Base-by-base conservation (phyloP, 2,797 vertebrate genomes). In the Tenualosa ilisha region DNA sequence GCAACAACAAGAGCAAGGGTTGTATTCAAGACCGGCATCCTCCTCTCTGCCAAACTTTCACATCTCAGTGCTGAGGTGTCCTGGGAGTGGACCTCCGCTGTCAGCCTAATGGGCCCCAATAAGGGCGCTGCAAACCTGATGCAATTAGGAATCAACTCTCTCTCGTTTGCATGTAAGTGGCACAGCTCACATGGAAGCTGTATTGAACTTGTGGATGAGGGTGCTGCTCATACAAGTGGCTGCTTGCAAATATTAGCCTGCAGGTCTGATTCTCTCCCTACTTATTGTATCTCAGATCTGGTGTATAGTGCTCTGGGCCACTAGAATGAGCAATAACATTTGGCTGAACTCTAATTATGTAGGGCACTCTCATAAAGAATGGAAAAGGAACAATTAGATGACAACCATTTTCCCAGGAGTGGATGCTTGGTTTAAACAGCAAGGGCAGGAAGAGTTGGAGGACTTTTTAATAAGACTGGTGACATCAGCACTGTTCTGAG, bases 321-420 rank as follows among this genome's bases (percentile, higher is more conserved):
- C 63, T 86, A 75, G 86, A 84, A 87, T 90, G 86, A 86, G 86
- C 87, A 87, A 85, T 85, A 87, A 86, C 84, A 88, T 86, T 89
- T 65, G 50, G 88, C 81, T 88, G 82, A 88, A 63, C 22, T 51
- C 86, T 82, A 89, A 91, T 90, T 84, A 82, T 72, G 85, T 22
- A 84, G 54, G 85, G 59, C 87, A 90, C 79, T 82, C 75, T 86
- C 65, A 86, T 88, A 88, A 87, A 75, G 75, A 61, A 88, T 89
- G 72, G n/a, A 82, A 89, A 85, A 51, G 65, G 82, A 86, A 85
- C 85, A 87, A 89, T 86, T 85, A 88, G 31, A 54, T 86, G 88
- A 85, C 82, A 84, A 88, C 82, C 81, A 68, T 85, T 6, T 43
- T 79, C 72, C 40, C 72, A 9, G 72, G 59, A 75, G 56, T 83